Percentiles rank a stretch among this genome's conserved stretches.
These are phyloP conservation scores for Epistrophe grossulariae DNA, from an alignment of 2,888 invertebrate species.

Conservation along the genomic window DNA sequence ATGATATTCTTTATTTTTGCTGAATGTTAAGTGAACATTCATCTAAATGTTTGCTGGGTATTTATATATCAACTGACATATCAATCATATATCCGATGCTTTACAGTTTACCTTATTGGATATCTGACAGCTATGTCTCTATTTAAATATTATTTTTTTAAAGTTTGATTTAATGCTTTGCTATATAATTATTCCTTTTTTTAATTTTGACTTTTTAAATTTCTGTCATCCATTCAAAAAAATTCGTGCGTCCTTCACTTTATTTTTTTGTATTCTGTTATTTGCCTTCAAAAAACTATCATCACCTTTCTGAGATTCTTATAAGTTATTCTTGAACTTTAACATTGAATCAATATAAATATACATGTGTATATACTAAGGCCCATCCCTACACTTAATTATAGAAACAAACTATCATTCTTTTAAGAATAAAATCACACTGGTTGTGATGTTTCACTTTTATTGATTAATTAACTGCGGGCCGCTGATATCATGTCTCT, in stretches of 20 bases:
- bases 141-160: no score
- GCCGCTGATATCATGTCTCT: not conserved
- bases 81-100: no score
- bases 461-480: conserved; percentile 29
- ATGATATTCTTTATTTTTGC: no score
- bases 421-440: conserved; percentile 8
- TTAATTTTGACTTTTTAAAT: not conserved
- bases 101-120: no score
- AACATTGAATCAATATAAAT: not conserved
- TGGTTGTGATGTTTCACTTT: conserved; percentile 13
- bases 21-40: no score
- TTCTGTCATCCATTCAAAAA: not conserved
- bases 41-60: no score
- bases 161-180: no score
- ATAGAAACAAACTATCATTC: conserved; percentile 9
- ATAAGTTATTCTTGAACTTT: not conserved
- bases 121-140: no score
- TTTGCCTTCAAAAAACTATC: not conserved
- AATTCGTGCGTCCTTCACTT: not conserved
- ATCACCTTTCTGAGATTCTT: not conserved
- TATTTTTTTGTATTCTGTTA: not conserved
- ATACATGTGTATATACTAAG: no score
- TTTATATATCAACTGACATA: no score
- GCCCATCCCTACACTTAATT: not conserved
- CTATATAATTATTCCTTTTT: not conserved